Conservation (phyloP, 2,113 vertebrate species). For the Nothoprocta pentlandii region DNA sequence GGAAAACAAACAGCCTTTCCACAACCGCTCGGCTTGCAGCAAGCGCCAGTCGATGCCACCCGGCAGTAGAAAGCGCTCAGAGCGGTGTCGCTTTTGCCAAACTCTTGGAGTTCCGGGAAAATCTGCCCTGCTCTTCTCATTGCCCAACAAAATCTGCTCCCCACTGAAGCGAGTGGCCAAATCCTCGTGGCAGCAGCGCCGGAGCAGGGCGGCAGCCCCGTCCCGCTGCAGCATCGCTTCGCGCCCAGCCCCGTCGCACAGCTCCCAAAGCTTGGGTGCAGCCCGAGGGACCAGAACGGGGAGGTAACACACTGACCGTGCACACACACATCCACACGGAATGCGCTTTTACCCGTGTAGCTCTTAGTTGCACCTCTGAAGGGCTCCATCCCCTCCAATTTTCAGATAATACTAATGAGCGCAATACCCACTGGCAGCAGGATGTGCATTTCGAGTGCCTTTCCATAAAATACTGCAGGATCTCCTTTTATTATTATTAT, state of each 20-base stretch:
- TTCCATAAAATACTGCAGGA: neutral
- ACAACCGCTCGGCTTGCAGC: conserved; percentile 13
- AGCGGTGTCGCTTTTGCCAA: neutral
- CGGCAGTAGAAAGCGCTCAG: neutral
- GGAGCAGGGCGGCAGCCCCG: too few species aligned
- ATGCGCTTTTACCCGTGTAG: neutral
- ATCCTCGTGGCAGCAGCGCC: neutral
- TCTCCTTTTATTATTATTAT: neutral
- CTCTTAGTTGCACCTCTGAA: neutral
- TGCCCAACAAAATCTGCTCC: neutral
- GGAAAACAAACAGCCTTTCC: conserved; percentile 55
- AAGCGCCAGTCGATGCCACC: neutral
- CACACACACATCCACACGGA: neutral
- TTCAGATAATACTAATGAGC: neutral
- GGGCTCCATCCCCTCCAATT: neutral
- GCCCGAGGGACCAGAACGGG: neutral
- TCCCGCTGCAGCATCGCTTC: too few species aligned
- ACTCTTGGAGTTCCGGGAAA: neutral
- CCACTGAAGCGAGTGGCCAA: neutral
- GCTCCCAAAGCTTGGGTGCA: neutral
- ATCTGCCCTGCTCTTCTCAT: neutral
- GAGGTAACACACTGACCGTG: neutral
- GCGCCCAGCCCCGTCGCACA: neutral
- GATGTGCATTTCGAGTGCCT: neutral
- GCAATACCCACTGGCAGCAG: neutral